Evolutionary conservation across 2,797 vertebrate species (phyloP), one percentile per base, ranked within the genome.

Genomic region (Serranus cabrilla): DNA sequence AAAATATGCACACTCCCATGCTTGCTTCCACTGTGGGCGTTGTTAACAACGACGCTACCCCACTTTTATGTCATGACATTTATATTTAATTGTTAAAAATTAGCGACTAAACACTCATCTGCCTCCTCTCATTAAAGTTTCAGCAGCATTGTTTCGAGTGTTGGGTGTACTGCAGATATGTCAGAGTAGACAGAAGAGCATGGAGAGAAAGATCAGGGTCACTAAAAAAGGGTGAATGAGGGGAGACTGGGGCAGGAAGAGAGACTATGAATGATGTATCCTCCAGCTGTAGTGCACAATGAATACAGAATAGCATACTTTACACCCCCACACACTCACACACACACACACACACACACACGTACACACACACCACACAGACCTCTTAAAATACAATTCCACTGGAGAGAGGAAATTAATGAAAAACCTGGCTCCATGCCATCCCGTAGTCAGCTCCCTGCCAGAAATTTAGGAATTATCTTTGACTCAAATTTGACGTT

Each of bases 111-210:
- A 82, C 47, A n/a, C 52, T 86, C 66, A 54, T 60, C 20, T 5
- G 49, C 70, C 27, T 74, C 62, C 52, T 39, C 76, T 90, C 75
- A 88, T 91, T 75, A 91, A 88, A 82, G 66, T 72, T 91, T 84
- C 39, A 91, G 23, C 40, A 18, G 52, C 8, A 17, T 8, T 71
- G 60, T 40, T 51, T 49, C 43, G 20, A 18, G 20, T 21, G 39
- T 66, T 56, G 25, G 21, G 11, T 63, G 16, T 46, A 18, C 18
- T 45, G 72, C 63, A 75, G 64, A 74, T 34, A 34, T 78, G 79
- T 73, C 45, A 52, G 43, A 13, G 55, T 2, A 20, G 42, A 58
- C 13, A 56, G 21, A 42, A 5, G 31, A 42, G 27, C 42, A 70
- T 25, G 10, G 37, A 14, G 34, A 66, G 40, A 54, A 34, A 21